A percentile compares a stretch with the other conserved stretches of the same genome.
phyloP scores from a whole-genome alignment of 2,888 invertebrate species.

The Brachylomia viminalis region DNA sequence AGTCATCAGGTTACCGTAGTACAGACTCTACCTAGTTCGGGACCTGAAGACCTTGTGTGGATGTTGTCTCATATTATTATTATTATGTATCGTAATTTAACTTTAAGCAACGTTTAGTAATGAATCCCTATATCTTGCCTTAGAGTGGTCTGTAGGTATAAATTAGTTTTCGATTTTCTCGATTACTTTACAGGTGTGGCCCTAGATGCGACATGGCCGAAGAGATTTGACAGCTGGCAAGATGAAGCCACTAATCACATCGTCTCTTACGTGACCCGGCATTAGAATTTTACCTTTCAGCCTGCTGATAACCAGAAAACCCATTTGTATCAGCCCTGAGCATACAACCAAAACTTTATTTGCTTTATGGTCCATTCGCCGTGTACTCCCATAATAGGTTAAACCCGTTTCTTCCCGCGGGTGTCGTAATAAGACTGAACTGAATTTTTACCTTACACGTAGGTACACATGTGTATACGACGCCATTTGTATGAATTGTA shows the following conservation, averaged over 20 bases:
- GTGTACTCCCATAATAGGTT: slow-evolving; percentile 55
- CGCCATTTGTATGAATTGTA: slow-evolving; percentile 32
- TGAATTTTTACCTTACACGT: slow-evolving; percentile 47
- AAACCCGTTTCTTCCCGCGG: slow-evolving; percentile 55
- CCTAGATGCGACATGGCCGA: neutral
- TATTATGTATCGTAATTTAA: too few species aligned
- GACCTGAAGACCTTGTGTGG: too few species aligned
- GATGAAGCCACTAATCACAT: neutral
- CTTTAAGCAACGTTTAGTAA: neutral
- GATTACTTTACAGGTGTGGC: neutral
- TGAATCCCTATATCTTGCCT: neutral
- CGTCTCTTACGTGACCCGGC: neutral
- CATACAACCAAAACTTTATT: slow-evolving; percentile 47
- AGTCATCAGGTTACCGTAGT: too few species aligned
- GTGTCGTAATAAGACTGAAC: slow-evolving; percentile 56
- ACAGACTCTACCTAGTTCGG: too few species aligned
- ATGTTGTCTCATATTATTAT: too few species aligned
- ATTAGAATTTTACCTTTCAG: neutral
- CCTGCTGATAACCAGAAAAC: slow-evolving; percentile 8
- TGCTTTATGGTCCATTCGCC: slow-evolving; percentile 55
- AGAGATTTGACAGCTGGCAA: neutral
- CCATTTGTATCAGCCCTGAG: slow-evolving; percentile 29
- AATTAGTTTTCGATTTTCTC: neutral
- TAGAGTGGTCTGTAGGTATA: neutral
- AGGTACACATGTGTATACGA: slow-evolving; percentile 19